Base-by-base conservation (phyloP, 2,113 vertebrate genomes). In the Carassius carassius region DNA sequence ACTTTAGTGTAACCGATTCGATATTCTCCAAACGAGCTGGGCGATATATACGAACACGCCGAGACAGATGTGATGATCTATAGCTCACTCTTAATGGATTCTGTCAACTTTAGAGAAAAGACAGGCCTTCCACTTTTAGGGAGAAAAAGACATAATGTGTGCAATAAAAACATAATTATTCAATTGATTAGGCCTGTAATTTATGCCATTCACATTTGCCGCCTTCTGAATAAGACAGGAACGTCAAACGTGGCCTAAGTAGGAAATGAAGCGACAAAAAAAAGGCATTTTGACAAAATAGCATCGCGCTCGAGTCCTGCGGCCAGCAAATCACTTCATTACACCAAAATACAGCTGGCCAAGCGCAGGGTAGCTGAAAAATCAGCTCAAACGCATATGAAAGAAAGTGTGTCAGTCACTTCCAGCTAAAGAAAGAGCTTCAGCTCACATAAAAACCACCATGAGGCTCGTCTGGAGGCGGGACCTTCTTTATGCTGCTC, bases 1-100 rank as follows among this genome's bases (percentile, higher is more conserved):
- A 94, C 93, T 94, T 95, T 93, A 94, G 93, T 95, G 94, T 95
- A 95, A 95, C 94, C 88, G 93, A 95, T 94, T 94, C 94, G 92
- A 95, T 95, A 95, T 94, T 93, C 90, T 91, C 91, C 91, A 93
- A 94, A 95, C 93, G 93, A 94, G 94, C 90, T 85, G 32, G 72
- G 84, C 86, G 85, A 91, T 92, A 90, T 91, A 89, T 91, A 89
- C 89, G 90, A 86, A 89, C 88, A 91, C 70, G 87, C 87, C 89
- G 82, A 88, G 86, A 89, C 87, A 91, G 93, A 94, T 91, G 92
- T 91, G 91, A 94, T 94, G 93, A 94, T 95, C 91, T 93, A 95
- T 94, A 89, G 92, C 92, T 62, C 23, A 12, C 82, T 89, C 89
- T 93, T 94, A 94, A 95, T 95, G 93, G 93, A 92, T 95, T 93